Evolutionary conservation across 1,140 invertebrate genomes (phyloP), one percentile per base, ranked within the genome.

Genomic region (Heliconius hermathena): DNA sequence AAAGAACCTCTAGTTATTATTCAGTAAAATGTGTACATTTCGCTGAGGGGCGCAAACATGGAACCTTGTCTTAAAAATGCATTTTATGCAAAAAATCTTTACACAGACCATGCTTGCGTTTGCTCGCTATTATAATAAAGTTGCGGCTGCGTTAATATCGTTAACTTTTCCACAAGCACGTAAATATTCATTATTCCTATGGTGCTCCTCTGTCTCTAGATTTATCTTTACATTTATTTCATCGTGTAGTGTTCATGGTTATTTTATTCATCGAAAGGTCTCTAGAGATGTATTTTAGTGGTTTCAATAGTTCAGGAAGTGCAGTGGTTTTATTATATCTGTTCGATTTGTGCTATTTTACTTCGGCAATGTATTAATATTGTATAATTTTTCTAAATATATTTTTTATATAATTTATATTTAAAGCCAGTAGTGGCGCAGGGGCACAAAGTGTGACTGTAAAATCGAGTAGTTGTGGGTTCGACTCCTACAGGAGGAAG

Each of bases 111-210:
- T 73, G 74, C 66, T 76, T 73, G 74, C 66, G 76, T 22, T 80
- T 72, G 76, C 74, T 80, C 75, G 79, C 79, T 77, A 76, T 80
- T 80, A 73, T 80, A 80, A 80, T 80, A 80, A 80, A 75, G 78
- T 54, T 41, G 79, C 71, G 46, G 76, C 70, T 72, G 60, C 76
- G 76, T 72, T 77, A 77, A 77, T 70, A 77, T 77, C 70, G 76
- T 77, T 77, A 77, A 77, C 76, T 71, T 46, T 46, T 77, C 76
- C 76, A 77, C 66, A 38, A 52, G 66, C 46, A 70, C 70, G 70
- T 77, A 77, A 77, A 77, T 77, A 72, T 77, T 77, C 76, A 77
- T 72, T 77, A 66, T 77, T 77, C 66, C 49, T 77, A 54, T 66
- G 60, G 60, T 66, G 60, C 60, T 16, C 4, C 60, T 66, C 26